phyloP scores from a whole-genome alignment of 1,140 invertebrate species.

The Drosophila prosaltans region DNA sequence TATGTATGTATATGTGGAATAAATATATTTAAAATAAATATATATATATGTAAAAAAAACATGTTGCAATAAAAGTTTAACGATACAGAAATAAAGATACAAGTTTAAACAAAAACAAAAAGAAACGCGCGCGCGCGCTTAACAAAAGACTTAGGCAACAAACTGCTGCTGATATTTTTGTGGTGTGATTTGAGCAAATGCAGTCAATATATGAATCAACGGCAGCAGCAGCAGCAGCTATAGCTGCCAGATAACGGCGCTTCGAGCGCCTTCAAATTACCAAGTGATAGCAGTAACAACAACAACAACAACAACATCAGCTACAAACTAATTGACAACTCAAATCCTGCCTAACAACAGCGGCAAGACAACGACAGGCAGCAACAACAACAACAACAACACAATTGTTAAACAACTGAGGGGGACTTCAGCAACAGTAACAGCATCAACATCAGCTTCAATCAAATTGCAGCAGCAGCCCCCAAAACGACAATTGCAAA shows the following conservation, averaged over 20 bases:
- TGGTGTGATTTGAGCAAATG: slow-evolving; percentile 27
- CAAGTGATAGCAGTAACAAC: slow-evolving; percentile 62
- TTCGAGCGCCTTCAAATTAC: slow-evolving; percentile 57
- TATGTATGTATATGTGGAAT: slow-evolving; percentile 63
- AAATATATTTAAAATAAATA: slow-evolving; percentile 59
- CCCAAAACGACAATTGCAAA: slow-evolving; percentile 78
- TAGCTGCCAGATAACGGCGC: slow-evolving; percentile 68
- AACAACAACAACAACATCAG: slow-evolving; percentile 30
- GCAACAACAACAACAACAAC: slow-evolving; percentile 11
- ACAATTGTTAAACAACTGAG: slow-evolving; percentile 4
- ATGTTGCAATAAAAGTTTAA: slow-evolving; percentile 73
- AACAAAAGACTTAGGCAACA: slow-evolving; percentile 80
- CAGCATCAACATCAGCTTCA: slow-evolving; percentile 70
- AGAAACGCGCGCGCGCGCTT: slow-evolving; percentile 29
- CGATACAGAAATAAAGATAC: slow-evolving; percentile 68
- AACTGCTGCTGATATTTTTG: slow-evolving; percentile 69
- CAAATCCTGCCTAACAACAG: slow-evolving; percentile 72
- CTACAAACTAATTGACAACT: slow-evolving; percentile 80
- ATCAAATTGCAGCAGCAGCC: slow-evolving; percentile 62
- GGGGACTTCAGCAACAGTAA: slow-evolving; percentile 38
- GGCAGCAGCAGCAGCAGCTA: neutral
- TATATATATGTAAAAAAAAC: slow-evolving; percentile 67
- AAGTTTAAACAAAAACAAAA: slow-evolving; percentile 29
- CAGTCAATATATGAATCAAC: slow-evolving; percentile 13
- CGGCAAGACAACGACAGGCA: slow-evolving; percentile 10